Evolutionary conservation across 2,113 vertebrate species (phyloP), one percentile per base, ranked within the genome.

Genomic region (Hydrolagus affinis): DNA sequence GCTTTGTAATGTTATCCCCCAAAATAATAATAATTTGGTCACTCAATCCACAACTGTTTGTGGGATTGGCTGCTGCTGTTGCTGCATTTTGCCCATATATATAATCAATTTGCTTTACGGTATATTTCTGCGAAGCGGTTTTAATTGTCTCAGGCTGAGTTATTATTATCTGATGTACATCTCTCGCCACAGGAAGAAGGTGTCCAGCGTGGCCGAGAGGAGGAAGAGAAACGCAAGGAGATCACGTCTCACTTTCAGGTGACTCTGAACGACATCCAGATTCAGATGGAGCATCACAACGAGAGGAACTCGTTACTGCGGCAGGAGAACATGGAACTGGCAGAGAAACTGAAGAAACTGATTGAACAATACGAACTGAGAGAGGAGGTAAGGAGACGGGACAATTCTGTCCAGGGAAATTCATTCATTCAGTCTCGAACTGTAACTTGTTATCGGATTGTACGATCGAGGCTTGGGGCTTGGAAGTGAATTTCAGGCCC

Each of bases 221-320:
- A 99, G 74, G 98, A 99, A 87, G 98, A 99, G 92, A 99, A 99
- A 87, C 90, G 98, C 86, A 99, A 97, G 89, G 98, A 99, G 89
- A 97, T 99, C 90, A 99, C 97, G 0, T 96, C 97, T 0, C 97
- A 99, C 88, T 98, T 99, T 92, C 98, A 99, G 91, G 92, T 97
- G 91, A 99, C 97, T 0, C 94, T 99, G 87, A 96, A 97, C 0
- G 96, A 99, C 91, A 99, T 99, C 92, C 97, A 99, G 92, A 92
- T 95, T 15, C 98, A 99, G 93, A 98, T 99, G 97, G 97, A 98
- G 88, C 97, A 98, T 88, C 97, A 99, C 92, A 98, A 98, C 0
- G 96, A 98, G 89, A 91, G 95, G 1, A 99, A 99, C 11, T 93
- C 95, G 86, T 97, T 95, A 85, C 93, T 99, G 23, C 94, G 96